phyloP scores from a whole-genome alignment of 2,797 vertebrate species.

The Percopsis omiscomaycus region DNA sequence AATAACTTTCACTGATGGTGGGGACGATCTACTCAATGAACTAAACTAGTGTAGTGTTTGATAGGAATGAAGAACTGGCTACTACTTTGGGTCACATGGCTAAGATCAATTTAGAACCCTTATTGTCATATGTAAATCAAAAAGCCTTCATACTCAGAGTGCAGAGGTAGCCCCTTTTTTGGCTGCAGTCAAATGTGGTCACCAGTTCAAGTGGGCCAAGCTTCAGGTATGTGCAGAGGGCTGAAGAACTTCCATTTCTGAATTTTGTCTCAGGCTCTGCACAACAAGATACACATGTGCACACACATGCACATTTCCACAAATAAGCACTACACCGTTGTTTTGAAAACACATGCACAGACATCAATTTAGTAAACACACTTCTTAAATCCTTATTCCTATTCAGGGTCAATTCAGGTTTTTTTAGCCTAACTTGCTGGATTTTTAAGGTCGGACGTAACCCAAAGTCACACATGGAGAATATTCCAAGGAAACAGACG shows the following conservation, averaged over 20 bases:
- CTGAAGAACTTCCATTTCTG: background rate
- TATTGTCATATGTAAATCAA: background rate
- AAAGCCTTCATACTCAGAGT: slow-evolving; percentile 54
- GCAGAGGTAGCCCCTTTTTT: slow-evolving; percentile 70
- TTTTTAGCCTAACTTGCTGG: too few relatives aligned
- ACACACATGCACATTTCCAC: background rate
- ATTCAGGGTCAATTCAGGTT: too few relatives aligned
- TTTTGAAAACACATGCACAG: background rate
- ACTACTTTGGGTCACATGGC: too few relatives aligned
- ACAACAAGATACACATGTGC: slow-evolving; percentile 1
- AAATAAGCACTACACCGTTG: background rate
- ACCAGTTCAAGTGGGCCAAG: slow-evolving; percentile 60
- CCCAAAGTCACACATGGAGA: too few relatives aligned
- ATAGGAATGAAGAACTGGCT: too few relatives aligned
- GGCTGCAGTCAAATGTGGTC: slow-evolving; percentile 57
- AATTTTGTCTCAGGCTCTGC: background rate
- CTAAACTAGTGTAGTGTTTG: too few relatives aligned
- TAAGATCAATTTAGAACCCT: too few relatives aligned
- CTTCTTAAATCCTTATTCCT: too few relatives aligned
- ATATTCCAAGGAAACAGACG: too few relatives aligned
- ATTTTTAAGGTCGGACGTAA: too few relatives aligned
- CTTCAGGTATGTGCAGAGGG: slow-evolving; percentile 66
- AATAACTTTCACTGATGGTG: too few relatives aligned
- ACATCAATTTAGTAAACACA: background rate
- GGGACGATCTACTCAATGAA: too few relatives aligned